phyloP scores from a whole-genome alignment of 1,140 invertebrate species.

The Atopsyche davidsoni region DNA sequence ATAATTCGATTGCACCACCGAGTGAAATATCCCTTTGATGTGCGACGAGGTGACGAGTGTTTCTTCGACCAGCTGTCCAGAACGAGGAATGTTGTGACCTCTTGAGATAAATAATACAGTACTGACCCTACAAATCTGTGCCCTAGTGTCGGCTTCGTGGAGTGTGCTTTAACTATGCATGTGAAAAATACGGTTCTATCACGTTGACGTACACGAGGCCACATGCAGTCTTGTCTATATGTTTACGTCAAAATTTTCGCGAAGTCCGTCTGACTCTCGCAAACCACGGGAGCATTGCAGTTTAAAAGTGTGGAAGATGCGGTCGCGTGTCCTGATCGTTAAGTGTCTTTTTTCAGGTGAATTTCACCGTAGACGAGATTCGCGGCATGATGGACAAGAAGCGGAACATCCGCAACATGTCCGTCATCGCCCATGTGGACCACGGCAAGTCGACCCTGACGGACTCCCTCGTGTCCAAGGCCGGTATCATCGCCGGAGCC shows the following conservation, averaged over 20 bases:
- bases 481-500: slow-evolving; percentile 97
- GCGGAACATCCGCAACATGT: slow-evolving; percentile 99
- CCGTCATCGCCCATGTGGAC: slow-evolving; percentile 99
- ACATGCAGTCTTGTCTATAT: neutral
- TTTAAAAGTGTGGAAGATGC: neutral
- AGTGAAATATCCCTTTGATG: slow-evolving; percentile 29
- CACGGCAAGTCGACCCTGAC: slow-evolving; percentile 99
- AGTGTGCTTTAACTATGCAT: neutral
- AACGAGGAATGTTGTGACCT: slow-evolving; percentile 8
- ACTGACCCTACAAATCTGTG: neutral
- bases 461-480: slow-evolving; percentile 98
- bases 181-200: slow-evolving; percentile 5
- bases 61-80: slow-evolving; percentile 32
- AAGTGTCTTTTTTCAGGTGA: slow-evolving; percentile 70
- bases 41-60: slow-evolving; percentile 32
- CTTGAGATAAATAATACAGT: neutral
- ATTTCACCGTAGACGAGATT: slow-evolving; percentile 99
- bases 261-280: neutral
- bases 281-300: neutral
- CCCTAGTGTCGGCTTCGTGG: neutral
- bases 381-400: slow-evolving; percentile 99
- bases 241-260: slow-evolving; percentile 20
- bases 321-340: neutral
- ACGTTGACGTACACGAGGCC: slow-evolving; percentile 17
- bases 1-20: slow-evolving; percentile 32